Conservation (phyloP, 2,113 vertebrate genomes). For the Hystrix brachyura region DNA sequence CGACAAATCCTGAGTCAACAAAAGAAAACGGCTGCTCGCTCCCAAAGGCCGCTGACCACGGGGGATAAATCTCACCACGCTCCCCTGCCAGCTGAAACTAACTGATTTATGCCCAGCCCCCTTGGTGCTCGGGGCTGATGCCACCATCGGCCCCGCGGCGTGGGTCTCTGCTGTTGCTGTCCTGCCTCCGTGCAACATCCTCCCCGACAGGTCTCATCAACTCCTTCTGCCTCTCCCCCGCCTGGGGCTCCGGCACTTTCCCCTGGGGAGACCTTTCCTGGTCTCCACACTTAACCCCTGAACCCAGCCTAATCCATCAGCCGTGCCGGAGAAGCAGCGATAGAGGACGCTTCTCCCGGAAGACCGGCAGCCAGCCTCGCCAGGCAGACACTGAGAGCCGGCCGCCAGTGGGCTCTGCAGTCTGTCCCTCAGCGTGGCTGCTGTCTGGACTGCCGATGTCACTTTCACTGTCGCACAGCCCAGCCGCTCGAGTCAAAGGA, state of each 20-base stretch:
- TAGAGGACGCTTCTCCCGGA: constrained; percentile 46
- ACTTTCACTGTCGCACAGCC: constrained; percentile 6
- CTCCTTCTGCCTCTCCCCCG: constrained; percentile 74
- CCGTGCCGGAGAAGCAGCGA: constrained; percentile 47
- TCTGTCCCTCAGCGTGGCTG: constrained; percentile 23
- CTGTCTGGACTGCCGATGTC: not conserved
- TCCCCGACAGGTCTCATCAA: constrained; percentile 75
- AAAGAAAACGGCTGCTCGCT: not conserved
- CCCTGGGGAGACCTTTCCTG: constrained; percentile 82
- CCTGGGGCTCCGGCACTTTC: constrained; percentile 71
- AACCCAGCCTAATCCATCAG: constrained; percentile 86
- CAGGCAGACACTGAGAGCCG: not conserved
- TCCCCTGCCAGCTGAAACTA: not conserved
- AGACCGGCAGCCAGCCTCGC: constrained; percentile 51
- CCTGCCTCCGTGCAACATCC: not conserved
- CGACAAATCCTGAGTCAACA: not conserved
- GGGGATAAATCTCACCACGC: not conserved
- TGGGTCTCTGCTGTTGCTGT: constrained; percentile 49
- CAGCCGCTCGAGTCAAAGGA: not conserved
- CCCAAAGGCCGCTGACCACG: not conserved
- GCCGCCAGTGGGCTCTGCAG: constrained; percentile 36
- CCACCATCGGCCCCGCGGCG: constrained; percentile 4
- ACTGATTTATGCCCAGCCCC: not conserved
- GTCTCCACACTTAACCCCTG: constrained; percentile 85
- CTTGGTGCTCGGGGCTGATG: constrained; percentile 15